A percentile compares a stretch with the other conserved stretches of the same genome.
Evolutionary conservation across 2,113 vertebrate genomes (phyloP).

Genomic region (Entosphenus tridentatus): DNA sequence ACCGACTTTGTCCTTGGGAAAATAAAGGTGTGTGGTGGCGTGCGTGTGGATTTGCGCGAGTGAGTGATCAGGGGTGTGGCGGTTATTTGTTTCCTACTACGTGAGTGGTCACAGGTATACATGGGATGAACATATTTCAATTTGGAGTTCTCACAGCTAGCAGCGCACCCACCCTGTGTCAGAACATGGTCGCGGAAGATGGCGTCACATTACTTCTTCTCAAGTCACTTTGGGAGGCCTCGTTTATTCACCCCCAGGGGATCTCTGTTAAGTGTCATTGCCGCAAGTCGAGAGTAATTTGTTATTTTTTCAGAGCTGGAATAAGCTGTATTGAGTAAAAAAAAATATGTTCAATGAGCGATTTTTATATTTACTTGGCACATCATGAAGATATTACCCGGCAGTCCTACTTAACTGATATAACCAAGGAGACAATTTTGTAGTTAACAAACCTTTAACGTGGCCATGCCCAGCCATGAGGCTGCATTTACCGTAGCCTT

Average conservation of each 20-base stretch:
- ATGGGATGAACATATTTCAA: not conserved
- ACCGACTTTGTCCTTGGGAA: slow-evolving; percentile 75
- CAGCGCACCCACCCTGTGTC: not conserved
- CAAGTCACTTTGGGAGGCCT: not conserved
- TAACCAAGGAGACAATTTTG: no score
- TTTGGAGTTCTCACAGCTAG: not conserved
- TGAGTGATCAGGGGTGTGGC: not conserved
- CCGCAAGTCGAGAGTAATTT: no score
- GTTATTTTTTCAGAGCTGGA: no score
- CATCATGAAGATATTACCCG: no score
- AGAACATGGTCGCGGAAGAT: not conserved
- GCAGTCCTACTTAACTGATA: no score
- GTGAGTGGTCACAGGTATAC: not conserved
- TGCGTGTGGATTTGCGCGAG: not conserved
- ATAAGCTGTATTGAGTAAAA: no score
- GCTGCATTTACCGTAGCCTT: not conserved
- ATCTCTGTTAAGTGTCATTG: no score
- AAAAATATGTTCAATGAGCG: no score
- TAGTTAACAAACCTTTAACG: not conserved
- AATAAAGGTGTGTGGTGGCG: slow-evolving; percentile 40
- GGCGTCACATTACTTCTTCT: not conserved
- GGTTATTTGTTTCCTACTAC: not conserved
- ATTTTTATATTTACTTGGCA: no score
- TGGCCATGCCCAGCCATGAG: not conserved
- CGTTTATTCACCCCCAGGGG: no score